Percentiles rank a stretch among this genome's conserved stretches.
phyloP scores from a whole-genome alignment of 35 echinoderm and acorn worm species.

The Diadema setosum region DNA sequence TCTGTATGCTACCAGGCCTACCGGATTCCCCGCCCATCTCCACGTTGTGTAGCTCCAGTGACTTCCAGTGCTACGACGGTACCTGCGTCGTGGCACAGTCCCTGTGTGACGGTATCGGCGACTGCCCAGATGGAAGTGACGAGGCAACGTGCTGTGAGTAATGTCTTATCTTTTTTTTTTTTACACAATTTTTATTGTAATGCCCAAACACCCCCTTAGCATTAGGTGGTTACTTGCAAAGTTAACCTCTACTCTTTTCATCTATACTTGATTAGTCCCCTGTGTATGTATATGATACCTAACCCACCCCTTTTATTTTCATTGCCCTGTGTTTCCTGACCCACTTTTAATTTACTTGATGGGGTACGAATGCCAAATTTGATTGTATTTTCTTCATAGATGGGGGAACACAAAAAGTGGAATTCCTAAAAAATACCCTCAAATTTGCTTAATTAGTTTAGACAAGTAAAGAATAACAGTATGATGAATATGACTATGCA shows the following conservation, averaged over 20 bases:
- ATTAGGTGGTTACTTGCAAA: neutral
- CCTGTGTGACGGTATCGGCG: slow-evolving; percentile 28
- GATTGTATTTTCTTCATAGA: no score
- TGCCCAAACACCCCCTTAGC: neutral
- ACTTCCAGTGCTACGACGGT: slow-evolving; percentile 23
- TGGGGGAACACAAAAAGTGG: no score
- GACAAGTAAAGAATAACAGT: no score
- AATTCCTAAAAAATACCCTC: no score
- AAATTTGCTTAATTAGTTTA: no score
- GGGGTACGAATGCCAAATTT: no score
- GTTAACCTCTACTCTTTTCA: neutral
- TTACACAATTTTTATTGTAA: neutral
- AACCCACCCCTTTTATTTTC: no score
- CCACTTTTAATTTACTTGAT: no score
- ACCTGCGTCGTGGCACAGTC: slow-evolving; percentile 7
- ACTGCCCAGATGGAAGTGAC: slow-evolving; percentile 44
- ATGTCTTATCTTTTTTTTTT: neutral
- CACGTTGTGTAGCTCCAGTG: neutral
- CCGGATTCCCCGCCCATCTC: slow-evolving; percentile 10
- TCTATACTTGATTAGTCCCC: no score
- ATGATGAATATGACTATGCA: no score
- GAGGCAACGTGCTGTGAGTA: slow-evolving; percentile 50
- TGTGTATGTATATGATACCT: no score
- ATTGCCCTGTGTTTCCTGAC: no score
- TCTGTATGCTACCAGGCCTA: neutral